A percentile compares a stretch with the other conserved stretches of the same genome.
Evolutionary conservation across 2,797 vertebrate genomes (phyloP).

Genomic region (Tragelaphus eurycerus): DNA sequence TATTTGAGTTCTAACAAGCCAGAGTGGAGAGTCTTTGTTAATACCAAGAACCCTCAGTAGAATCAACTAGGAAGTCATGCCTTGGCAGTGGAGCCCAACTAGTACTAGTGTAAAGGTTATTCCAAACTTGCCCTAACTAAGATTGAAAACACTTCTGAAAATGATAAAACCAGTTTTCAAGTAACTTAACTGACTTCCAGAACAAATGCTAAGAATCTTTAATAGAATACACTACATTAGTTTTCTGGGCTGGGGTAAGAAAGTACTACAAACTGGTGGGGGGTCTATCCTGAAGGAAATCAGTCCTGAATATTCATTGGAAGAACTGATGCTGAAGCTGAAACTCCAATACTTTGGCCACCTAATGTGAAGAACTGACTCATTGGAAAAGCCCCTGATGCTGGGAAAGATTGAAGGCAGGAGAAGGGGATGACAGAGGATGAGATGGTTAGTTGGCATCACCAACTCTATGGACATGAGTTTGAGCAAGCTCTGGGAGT

Average conservation of each 20-base stretch:
- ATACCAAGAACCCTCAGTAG: background rate
- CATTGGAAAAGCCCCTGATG: background rate
- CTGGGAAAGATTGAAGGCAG: background rate
- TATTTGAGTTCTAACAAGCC: background rate
- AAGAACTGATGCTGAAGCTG: background rate
- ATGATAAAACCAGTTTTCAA: background rate
- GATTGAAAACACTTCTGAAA: background rate
- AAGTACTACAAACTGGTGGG: background rate
- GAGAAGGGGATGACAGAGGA: background rate
- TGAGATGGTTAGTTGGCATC: background rate
- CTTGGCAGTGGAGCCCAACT: background rate
- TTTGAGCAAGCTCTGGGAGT: background rate
- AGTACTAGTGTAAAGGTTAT: background rate
- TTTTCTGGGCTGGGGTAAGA: background rate
- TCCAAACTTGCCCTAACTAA: background rate
- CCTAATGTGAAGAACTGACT: background rate
- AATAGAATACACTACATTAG: background rate
- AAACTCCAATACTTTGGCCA: background rate
- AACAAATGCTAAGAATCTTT: background rate
- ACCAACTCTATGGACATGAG: background rate
- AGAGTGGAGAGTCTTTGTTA: background rate
- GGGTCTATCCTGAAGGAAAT: background rate
- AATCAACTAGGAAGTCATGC: background rate
- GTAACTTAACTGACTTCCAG: background rate
- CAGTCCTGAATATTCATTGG: background rate